phyloP scores from a whole-genome alignment of 2,888 invertebrate species.

The Leucophenga maculata region DNA sequence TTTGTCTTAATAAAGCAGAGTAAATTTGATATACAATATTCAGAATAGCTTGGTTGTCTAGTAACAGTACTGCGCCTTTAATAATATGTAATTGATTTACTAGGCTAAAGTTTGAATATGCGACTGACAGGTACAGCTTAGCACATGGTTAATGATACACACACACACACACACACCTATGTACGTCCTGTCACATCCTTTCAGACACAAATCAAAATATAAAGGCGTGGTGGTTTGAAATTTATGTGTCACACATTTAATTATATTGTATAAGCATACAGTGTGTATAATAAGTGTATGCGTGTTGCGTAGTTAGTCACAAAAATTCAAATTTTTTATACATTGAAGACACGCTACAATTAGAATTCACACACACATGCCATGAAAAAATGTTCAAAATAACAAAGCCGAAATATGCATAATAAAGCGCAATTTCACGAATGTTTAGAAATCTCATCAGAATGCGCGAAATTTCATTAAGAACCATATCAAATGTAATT shows the following conservation, averaged over 20 bases:
- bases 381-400: background rate
- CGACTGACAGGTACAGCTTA: too few relatives aligned
- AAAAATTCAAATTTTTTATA: background rate
- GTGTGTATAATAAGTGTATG: too few relatives aligned
- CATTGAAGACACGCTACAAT: too few relatives aligned
- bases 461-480: slow-evolving; percentile 3
- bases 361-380: background rate
- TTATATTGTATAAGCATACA: background rate
- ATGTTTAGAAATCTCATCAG: background rate
- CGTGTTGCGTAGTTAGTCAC: background rate
- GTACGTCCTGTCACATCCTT: too few relatives aligned
- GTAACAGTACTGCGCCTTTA: too few relatives aligned
- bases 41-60: too few relatives aligned
- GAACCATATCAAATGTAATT: background rate
- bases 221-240: background rate
- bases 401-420: background rate
- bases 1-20: too few relatives aligned
- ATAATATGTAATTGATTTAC: too few relatives aligned
- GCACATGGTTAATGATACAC: too few relatives aligned
- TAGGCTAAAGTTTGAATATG: too few relatives aligned
- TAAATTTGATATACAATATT: too few relatives aligned
- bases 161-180: slow-evolving; percentile 7
- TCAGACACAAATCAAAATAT: background rate
- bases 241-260: slow-evolving; percentile 20
- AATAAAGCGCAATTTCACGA: background rate